Evolutionary conservation across 2,888 invertebrate species (phyloP), one percentile per base, ranked within the genome.

Genomic region (Lamproptera curius): DNA sequence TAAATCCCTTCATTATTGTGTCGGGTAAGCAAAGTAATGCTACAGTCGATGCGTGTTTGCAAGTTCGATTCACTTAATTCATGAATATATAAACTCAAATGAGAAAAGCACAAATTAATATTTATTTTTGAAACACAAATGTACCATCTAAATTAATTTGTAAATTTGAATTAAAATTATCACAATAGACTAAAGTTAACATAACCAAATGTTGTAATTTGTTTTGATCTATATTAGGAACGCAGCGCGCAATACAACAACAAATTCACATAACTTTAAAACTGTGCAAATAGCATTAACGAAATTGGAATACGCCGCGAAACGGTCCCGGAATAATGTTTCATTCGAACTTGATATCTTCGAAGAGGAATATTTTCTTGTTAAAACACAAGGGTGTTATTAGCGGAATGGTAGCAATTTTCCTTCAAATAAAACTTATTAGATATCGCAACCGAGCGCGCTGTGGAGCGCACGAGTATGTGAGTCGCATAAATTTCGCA

Each of bases 321-420:
- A 14, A 13, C 10, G 37, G 36, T 42, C 23, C 26, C 26, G 35
- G n/a, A 48, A 53, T 53, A 55, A 50, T 43, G 45, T 56, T 55
- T 54, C 52, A 55, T 54, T 54, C 50, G 51, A 53, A 52, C 48
- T 48, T 46, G 46, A 50, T 55, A 55, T 46, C 55, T 51, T 51
- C 11, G 34, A 15, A 31, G 33, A 8, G 33, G 15, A 33, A 46
- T 39, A 34, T 34, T 23, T 39, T 34, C 34, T 16, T 38, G 38
- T 46, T 39, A 39, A 46, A 39, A 46, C 45, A 46, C 45, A 46
- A 46, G 45, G 33, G 45, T 34, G 39, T 39, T 46, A 46, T 46
- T 39, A 46, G 45, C 45, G 33, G 16, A 46, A 39, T 46, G 39
- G 39, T 34, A 39, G 45, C 45, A 39, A 46, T 46, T 39, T 39